These are phyloP conservation scores for Ophiodon elongatus DNA, from an alignment of 2,113 vertebrate species.

Conservation along the genomic window DNA sequence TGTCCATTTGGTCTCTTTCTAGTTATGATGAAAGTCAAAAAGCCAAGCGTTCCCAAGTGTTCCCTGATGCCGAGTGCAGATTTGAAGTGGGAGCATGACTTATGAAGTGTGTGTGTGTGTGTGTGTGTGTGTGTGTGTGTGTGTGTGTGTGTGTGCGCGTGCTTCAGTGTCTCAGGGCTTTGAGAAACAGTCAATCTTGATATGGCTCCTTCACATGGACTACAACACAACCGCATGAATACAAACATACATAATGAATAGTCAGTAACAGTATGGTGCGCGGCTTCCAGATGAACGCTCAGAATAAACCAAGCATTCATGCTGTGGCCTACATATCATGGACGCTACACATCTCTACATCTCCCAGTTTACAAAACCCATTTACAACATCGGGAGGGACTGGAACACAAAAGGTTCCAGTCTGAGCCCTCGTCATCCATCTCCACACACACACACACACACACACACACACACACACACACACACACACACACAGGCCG, in stretches of 20 bases:
- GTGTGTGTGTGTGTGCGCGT: neutral
- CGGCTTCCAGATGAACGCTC: conserved; percentile 42
- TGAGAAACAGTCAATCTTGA: conserved; percentile 53
- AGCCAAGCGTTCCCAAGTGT: conserved; percentile 68
- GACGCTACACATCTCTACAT: conserved; percentile 51
- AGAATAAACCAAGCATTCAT: conserved; percentile 61
- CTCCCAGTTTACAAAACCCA: conserved; percentile 70
- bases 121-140: conserved; percentile 20
- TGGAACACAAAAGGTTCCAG: conserved; percentile 68
- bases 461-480: conserved; percentile 31
- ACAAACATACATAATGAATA: conserved; percentile 47
- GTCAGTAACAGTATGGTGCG: conserved; percentile 1
- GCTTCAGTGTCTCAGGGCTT: conserved; percentile 36
- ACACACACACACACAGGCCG: conserved; percentile 32
- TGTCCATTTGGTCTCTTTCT: conserved; percentile 76
- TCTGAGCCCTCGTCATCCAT: conserved; percentile 51
- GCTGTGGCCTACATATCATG: conserved; percentile 35
- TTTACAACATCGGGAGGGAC: conserved; percentile 54
- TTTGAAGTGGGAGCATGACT: conserved; percentile 62
- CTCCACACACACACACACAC: conserved; percentile 20
- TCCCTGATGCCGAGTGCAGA: conserved; percentile 76
- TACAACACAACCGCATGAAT: conserved; percentile 28
- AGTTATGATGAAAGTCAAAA: conserved; percentile 77
- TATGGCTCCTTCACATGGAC: conserved; percentile 44
- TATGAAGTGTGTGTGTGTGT: conserved; percentile 53